Evolutionary conservation across 2,888 invertebrate species (phyloP).

Genomic region (Erynnis tages): DNA sequence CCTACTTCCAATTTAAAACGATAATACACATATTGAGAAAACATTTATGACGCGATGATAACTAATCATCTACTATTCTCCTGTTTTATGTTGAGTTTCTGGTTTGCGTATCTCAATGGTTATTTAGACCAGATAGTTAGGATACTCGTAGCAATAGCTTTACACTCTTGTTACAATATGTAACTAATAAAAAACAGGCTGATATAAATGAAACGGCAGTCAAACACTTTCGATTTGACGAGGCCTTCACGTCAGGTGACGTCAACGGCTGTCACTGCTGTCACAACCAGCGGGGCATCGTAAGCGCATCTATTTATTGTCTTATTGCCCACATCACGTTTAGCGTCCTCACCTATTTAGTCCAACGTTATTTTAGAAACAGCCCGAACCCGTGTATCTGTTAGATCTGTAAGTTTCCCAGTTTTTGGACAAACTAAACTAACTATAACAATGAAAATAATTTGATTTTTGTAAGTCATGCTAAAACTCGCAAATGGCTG

Average conservation of each 20-base stretch:
- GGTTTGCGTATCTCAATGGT: too few species aligned
- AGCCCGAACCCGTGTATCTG: conserved; percentile 34
- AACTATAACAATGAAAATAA: too few species aligned
- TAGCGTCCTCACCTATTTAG: conserved; percentile 53
- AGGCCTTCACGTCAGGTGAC: conserved; percentile 11
- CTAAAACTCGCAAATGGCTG: too few species aligned
- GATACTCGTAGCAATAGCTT: too few species aligned
- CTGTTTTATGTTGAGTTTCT: too few species aligned
- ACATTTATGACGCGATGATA: too few species aligned
- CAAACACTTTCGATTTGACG: background rate
- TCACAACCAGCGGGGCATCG: conserved; percentile 32
- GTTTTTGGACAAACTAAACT: conserved; percentile 2
- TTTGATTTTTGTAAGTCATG: too few species aligned
- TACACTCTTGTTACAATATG: too few species aligned
- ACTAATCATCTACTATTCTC: too few species aligned
- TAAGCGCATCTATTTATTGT: conserved; percentile 56
- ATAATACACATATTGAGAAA: too few species aligned
- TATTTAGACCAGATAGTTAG: too few species aligned
- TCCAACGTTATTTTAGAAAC: conserved; percentile 58
- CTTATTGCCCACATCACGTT: conserved; percentile 51
- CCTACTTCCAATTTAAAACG: too few species aligned
- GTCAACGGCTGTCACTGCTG: conserved; percentile 29
- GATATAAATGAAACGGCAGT: background rate
- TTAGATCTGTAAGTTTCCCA: background rate
- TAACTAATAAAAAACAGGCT: background rate